These are phyloP conservation scores for Saturnia pavonia DNA, from an alignment of 2,888 invertebrate species.

Conservation along the genomic window DNA sequence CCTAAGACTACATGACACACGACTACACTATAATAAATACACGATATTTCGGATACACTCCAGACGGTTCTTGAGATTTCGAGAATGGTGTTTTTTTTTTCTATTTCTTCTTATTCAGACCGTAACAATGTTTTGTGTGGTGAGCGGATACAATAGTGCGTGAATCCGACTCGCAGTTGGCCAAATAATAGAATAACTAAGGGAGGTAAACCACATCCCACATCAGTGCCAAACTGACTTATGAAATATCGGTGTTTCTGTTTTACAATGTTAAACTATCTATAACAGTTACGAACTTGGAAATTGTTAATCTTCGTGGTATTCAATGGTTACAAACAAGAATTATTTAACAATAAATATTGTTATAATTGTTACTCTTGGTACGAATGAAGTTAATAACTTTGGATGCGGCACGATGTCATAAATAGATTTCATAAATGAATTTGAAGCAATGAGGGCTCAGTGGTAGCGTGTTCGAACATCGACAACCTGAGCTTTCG, in stretches of 20 bases:
- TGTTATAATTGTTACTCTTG: not conserved
- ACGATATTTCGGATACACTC: too few species aligned
- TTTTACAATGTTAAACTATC: constrained; percentile 8
- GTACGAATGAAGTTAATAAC: not conserved
- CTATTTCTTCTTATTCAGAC: too few species aligned
- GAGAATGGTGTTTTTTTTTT: too few species aligned
- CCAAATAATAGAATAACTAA: not conserved
- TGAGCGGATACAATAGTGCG: not conserved
- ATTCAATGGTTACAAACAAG: not conserved
- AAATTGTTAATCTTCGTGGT: not conserved
- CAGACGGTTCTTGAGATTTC: too few species aligned
- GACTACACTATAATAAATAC: too few species aligned
- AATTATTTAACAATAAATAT: not conserved
- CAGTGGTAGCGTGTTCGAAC: too few species aligned
- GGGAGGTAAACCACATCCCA: not conserved
- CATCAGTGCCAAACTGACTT: not conserved
- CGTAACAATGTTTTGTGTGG: too few species aligned
- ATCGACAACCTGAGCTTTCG: too few species aligned
- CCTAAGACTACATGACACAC: too few species aligned
- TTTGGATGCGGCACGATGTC: not conserved
- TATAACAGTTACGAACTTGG: not conserved
- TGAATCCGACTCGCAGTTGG: not conserved
- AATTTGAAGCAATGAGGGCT: too few species aligned
- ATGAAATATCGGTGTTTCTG: constrained; percentile 5
- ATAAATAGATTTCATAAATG: too few species aligned